phyloP scores from a whole-genome alignment of 2,888 invertebrate species.

The Erynnis tages region DNA sequence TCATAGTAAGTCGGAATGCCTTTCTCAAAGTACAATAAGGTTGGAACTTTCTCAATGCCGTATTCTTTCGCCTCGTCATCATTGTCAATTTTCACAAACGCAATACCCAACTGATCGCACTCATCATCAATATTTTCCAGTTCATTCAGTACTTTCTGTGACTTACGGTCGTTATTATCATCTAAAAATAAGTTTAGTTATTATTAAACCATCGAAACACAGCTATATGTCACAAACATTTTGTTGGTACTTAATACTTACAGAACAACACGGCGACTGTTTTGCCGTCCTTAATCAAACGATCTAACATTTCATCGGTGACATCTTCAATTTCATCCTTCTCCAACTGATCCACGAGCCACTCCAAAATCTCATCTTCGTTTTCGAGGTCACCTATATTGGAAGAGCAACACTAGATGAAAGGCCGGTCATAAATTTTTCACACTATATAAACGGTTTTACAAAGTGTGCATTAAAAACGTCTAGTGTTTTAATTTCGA shows the following conservation, averaged over 20 bases:
- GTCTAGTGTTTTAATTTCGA: neutral
- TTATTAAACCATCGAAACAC: neutral
- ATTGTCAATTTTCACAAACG: constrained; percentile 96
- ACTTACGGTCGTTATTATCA: constrained; percentile 94
- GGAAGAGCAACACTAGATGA: constrained; percentile 10
- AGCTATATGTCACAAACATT: constrained; percentile 2
- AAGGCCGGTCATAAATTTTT: constrained; percentile 5
- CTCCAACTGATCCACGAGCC: constrained; percentile 93
- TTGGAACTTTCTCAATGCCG: constrained; percentile 93
- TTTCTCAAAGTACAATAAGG: constrained; percentile 90
- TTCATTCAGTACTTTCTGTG: constrained; percentile 91
- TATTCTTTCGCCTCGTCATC: constrained; percentile 94
- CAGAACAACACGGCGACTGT: constrained; percentile 95
- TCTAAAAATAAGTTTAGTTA: constrained; percentile 77
- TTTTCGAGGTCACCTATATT: constrained; percentile 88
- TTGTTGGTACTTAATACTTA: constrained; percentile 71
- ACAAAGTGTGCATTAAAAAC: constrained; percentile 16
- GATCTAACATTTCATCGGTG: constrained; percentile 96
- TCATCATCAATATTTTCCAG: constrained; percentile 97
- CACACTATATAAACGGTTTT: constrained; percentile 11
- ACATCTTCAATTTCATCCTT: constrained; percentile 97
- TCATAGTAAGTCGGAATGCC: constrained; percentile 88
- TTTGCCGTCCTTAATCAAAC: constrained; percentile 93
- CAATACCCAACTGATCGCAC: constrained; percentile 93
- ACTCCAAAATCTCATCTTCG: constrained; percentile 93